A percentile compares a stretch with the other conserved stretches of the same genome.
These are phyloP conservation scores for Misgurnus mizolepis DNA, from an alignment of 2,113 vertebrate genomes.

Conservation along the genomic window DNA sequence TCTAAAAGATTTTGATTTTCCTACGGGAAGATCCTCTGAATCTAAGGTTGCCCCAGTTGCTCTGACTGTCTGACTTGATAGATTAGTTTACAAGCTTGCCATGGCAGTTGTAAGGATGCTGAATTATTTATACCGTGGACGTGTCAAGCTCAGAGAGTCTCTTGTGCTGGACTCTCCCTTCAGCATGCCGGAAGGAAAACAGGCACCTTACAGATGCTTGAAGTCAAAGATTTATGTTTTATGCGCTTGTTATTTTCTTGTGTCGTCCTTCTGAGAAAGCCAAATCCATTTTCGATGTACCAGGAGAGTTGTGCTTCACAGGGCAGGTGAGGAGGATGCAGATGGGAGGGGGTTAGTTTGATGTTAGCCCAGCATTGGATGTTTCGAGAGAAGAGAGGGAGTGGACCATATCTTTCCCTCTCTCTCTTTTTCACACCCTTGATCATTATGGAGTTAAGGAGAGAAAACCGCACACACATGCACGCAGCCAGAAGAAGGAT, in stretches of 20 bases:
- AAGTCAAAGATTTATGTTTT: slow-evolving; percentile 19
- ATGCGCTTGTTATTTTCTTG: slow-evolving; percentile 25
- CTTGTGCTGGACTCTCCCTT: slow-evolving; percentile 16
- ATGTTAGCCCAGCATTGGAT: slow-evolving; percentile 44
- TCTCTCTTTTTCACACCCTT: slow-evolving; percentile 20
- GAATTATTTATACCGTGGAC: slow-evolving; percentile 34
- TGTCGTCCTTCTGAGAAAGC: slow-evolving; percentile 21
- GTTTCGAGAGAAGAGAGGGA: slow-evolving; percentile 48
- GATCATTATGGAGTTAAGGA: slow-evolving; percentile 36
- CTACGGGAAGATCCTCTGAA: background rate
- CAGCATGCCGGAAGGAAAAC: slow-evolving; percentile 16
- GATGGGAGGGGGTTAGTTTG: slow-evolving; percentile 36
- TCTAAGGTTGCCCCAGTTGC: background rate
- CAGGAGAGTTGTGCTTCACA: slow-evolving; percentile 58
- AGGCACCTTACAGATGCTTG: slow-evolving; percentile 18
- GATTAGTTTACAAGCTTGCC: slow-evolving; percentile 16
- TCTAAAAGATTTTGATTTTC: background rate
- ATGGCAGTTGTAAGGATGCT: slow-evolving; percentile 16
- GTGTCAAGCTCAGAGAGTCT: slow-evolving; percentile 20
- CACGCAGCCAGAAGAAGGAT: slow-evolving; percentile 5
- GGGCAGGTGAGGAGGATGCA: slow-evolving; percentile 54
- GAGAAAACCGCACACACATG: slow-evolving; percentile 10
- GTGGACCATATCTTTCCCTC: slow-evolving; percentile 37
- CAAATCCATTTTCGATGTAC: slow-evolving; percentile 48
- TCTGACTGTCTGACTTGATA: slow-evolving; percentile 10